Base-by-base conservation (phyloP, 2,797 vertebrate species). In the Ptychadena robeensis region DNA sequence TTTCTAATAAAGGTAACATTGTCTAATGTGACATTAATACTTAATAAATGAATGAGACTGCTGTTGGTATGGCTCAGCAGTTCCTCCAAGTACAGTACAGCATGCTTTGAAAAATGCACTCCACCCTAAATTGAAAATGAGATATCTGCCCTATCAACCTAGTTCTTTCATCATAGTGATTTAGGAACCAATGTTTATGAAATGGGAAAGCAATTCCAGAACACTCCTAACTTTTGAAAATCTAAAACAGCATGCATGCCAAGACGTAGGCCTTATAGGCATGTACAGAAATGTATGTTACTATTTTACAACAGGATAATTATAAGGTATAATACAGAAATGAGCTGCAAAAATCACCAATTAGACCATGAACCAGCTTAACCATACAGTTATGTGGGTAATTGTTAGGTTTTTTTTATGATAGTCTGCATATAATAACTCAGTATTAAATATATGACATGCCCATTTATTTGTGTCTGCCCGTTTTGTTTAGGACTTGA, bases 401-500 rank as follows among this genome's bases (percentile, higher is more conserved):
- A 71, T n/a, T 31, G 22, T 31, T 11, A 48, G 3, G 10, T 31
- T 9, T 44, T 44, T 2, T 30, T 40, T 28, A 40, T 5, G 7
- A 9, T 44, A 1, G 44, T 28, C 14, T 9, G 38, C 10, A 18
- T 27, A 28, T 1, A 48, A 9, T 7, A 2, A 14, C 15, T 25
- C n/a, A 25, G 53, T 59, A 59, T 8, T 2, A 8, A 57, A n/a
- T 57, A 25, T 61, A 10, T 12, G 59, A 61, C 9, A 61, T 25
- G 59, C 59, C 59, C 59, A 28, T 10, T 61, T 28, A 61, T 31
- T 8, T 53, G 44, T 48, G 40, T 79, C 53, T 35, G 44, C 32
- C 22, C 53, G 37, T 57, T 68, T 68, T 80, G 78, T 84, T 88
- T 86, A 83, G 69, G 80, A 73, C 73, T 80, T 2, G 0, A 86